Percentiles rank a stretch among this genome's conserved stretches.
Conservation (phyloP, 2,888 invertebrate species). For the Mallateleia sp. region DNA sequence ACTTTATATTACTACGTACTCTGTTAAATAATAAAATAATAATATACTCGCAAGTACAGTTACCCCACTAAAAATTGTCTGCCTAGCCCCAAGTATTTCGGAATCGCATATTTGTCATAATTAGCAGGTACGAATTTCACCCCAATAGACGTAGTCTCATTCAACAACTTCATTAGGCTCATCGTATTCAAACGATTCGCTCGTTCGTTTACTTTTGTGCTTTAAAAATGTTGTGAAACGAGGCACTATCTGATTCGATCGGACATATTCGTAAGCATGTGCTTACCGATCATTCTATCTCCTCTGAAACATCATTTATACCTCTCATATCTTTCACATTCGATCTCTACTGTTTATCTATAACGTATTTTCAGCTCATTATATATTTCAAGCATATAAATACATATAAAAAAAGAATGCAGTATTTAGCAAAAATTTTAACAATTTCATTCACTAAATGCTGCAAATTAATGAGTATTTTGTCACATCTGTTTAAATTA, state of each 20-base stretch:
- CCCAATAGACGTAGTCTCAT: constrained; percentile 42
- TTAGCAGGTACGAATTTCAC: constrained; percentile 12
- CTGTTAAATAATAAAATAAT: too few relatives aligned
- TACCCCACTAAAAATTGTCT: constrained; percentile 13
- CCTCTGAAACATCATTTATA: constrained; percentile 52
- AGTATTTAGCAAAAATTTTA: too few relatives aligned
- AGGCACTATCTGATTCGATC: constrained; percentile 85
- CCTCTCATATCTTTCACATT: constrained; percentile 48
- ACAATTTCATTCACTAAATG: too few relatives aligned
- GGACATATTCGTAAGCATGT: constrained; percentile 85
- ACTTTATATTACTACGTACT: too few relatives aligned
- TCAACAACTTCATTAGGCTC: constrained; percentile 56
- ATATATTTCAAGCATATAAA: constrained; percentile 8
- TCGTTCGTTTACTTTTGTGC: constrained; percentile 84
- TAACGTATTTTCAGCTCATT: constrained; percentile 52
- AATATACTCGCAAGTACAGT: too few relatives aligned
- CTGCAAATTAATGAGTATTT: too few relatives aligned
- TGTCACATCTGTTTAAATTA: too few relatives aligned
- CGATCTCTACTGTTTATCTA: constrained; percentile 39
- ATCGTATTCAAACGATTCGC: constrained; percentile 55
- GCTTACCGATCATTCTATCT: constrained; percentile 76
- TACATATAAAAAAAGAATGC: too few relatives aligned
- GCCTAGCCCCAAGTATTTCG: background rate
- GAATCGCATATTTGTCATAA: constrained; percentile 32
- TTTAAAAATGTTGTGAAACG: constrained; percentile 85